Conservation (phyloP, 2,888 invertebrate genomes). For the Drosophila buzzatii region DNA sequence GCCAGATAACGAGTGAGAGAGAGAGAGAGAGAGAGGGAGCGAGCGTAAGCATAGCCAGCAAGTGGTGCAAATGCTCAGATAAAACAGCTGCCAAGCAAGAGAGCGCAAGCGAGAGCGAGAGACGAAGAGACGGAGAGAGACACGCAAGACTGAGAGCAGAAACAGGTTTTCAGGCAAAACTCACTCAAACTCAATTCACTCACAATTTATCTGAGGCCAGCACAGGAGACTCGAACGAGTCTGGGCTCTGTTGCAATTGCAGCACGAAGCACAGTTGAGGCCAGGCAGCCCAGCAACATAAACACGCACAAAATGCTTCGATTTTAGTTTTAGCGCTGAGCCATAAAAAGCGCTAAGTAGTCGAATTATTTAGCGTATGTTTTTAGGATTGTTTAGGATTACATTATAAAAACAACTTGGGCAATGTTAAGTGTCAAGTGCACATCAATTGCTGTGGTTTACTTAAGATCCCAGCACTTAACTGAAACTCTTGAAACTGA, state of each 20-base stretch:
- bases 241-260: slow-evolving; percentile 32
- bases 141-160: not conserved
- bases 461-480: slow-evolving; percentile 43
- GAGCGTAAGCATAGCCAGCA: slow-evolving; percentile 7
- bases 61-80: slow-evolving; percentile 30
- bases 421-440: slow-evolving; percentile 17
- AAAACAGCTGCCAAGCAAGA: slow-evolving; percentile 23
- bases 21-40: slow-evolving; percentile 21
- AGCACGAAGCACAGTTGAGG: slow-evolving; percentile 44
- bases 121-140: not conserved
- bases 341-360: slow-evolving; percentile 29
- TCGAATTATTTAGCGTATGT: slow-evolving; percentile 19
- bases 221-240: not conserved
- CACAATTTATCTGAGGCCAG: slow-evolving; percentile 58
- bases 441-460: slow-evolving; percentile 42
- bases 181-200: slow-evolving; percentile 60
- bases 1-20: not conserved
- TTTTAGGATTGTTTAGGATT: not conserved
- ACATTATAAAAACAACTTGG: slow-evolving; percentile 20
- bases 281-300: slow-evolving; percentile 56
- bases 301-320: slow-evolving; percentile 29
- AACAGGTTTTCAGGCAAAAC: slow-evolving; percentile 39
- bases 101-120: not conserved
- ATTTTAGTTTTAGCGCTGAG: slow-evolving; percentile 24
- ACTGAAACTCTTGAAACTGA: slow-evolving; percentile 26